Conservation (phyloP, 2,113 vertebrate genomes). For the Rhodinocichla rosea region DNA sequence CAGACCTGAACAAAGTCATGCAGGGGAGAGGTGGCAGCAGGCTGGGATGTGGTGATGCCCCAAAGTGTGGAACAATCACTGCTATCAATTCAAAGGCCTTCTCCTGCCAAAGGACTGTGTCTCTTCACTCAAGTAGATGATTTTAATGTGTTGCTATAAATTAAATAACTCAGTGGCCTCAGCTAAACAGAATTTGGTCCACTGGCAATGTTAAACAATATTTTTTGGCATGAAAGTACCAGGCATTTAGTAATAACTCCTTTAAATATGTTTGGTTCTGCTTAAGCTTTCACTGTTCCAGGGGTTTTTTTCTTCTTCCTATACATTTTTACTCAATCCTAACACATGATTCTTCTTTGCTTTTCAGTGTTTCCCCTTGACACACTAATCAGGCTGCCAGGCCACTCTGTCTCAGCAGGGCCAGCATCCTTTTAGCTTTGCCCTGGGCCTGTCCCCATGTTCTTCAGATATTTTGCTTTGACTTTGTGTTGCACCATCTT, state of each 20-base stretch:
- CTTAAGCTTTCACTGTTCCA: neutral
- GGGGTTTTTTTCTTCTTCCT: neutral
- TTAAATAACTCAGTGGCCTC: neutral
- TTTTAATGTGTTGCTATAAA: neutral
- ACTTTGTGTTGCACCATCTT: neutral
- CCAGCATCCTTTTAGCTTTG: neutral
- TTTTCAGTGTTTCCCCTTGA: neutral
- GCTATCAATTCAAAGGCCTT: neutral
- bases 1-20: neutral
- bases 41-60: neutral
- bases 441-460: neutral
- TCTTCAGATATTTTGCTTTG: slow-evolving; percentile 14
- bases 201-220: neutral
- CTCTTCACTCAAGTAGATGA: neutral
- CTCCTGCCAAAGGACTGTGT: neutral
- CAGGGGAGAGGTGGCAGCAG: neutral
- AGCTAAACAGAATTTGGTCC: neutral
- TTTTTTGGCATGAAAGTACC: neutral
- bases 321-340: neutral
- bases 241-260: neutral
- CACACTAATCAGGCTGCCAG: neutral
- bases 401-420: neutral
- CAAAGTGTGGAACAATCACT: neutral
- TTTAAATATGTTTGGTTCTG: neutral
- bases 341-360: neutral